Evolutionary conservation across 1,140 invertebrate genomes (phyloP), one percentile per base, ranked within the genome.

Genomic region (Drosophila yakuba): DNA sequence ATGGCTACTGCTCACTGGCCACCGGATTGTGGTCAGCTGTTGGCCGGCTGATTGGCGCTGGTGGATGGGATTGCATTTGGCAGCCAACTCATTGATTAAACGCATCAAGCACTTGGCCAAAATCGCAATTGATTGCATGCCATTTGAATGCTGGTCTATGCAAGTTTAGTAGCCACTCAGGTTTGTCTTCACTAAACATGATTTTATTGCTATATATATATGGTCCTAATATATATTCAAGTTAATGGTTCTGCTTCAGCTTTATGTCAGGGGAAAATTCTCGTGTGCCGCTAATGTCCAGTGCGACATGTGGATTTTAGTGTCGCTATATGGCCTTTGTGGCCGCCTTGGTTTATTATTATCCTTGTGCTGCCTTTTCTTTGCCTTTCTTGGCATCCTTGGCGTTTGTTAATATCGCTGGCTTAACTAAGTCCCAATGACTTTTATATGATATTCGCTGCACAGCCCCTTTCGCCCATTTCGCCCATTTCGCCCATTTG

Each of bases 391-490:
- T n/a, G 7, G 25, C 57, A 41, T 43, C 11, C 39, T 39, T 61
- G 69, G 83, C 75, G 83, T 86, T 88, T 88, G 84, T 88, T 86
- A 86, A 86, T 86, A 86, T 86, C 72, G 66, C 76, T 83, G 62
- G 83, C 83, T 86, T 86, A 86, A 86, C 83, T 86, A 86, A 86
- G 83, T 86, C 79, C 72, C 83, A 88, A 86, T 88, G 83, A 82
- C 83, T 86, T 88, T 86, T 88, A 86, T 86, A 85, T 82, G 82
- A 86, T 83, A 78, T 75, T 84, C 80, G 74, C 67, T 57, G 62
- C 14, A 36, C 17, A 38, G 14, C 43, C 41, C 6, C n/a, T n/a
- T 48, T 36, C n/a, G 23, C 23, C 64, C 47, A 17, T 60, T 8
- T 69, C n/a, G 45, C 6, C 6, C n/a, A n/a, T n/a, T 48, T 36